Evolutionary conservation across 2,113 vertebrate species (phyloP), one percentile per base, ranked within the genome.

Genomic region (Ginglymostoma cirratum): DNA sequence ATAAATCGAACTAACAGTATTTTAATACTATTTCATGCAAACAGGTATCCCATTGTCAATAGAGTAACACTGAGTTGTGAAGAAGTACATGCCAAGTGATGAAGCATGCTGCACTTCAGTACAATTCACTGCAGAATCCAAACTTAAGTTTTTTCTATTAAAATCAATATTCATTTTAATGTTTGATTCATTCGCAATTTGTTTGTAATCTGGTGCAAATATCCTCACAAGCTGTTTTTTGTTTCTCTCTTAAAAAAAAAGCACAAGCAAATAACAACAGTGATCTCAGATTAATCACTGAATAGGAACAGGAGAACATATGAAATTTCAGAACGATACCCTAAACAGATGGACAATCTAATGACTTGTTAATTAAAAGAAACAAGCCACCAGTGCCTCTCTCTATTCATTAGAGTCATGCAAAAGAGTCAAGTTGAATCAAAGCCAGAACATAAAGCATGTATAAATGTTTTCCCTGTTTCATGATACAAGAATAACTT

Each of bases 351-450:
- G 94, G 94, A 15, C 67, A 95, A 95, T 5, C 69, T 95, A 76
- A 95, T 95, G 67, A 95, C 42, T 95, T 95, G 67, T 48, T 95
- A 95, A 95, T 95, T 95, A 95, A 95, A 95, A 93, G 61, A 42
- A 93, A 95, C 42, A 95, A 95, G 52, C 69, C 67, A 48, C 69
- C 69, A 72, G 94, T 72, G 69, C 21, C 23, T 72, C 23, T 76
- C 45, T 45, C 69, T 52, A 95, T 48, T 95, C 94, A 95, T 72
- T 45, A 76, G 67, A 95, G 94, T 69, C 15, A 45, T 72, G 42
- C 42, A 48, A 95, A 95, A 72, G 72, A 19, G 10, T 52, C 67
- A 30, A 30, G 14, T 69, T 95, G 94, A 70, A 52, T 95, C 23
- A 52, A 72, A 95, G 34, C 67, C 69, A 52, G 42, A 45, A 34